Evolutionary conservation across 2,888 invertebrate genomes (phyloP).

Genomic region (Patella depressa): DNA sequence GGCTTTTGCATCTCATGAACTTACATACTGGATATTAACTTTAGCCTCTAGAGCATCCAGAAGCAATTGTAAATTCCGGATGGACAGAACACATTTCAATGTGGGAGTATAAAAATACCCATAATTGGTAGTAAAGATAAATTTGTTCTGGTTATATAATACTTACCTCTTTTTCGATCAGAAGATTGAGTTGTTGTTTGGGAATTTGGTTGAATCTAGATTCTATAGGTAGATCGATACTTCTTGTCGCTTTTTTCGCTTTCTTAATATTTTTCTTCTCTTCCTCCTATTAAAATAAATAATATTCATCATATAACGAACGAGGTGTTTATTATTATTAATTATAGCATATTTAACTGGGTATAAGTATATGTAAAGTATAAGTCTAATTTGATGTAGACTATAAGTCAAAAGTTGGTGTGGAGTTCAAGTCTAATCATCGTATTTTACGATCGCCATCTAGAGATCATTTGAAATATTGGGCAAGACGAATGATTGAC

Average conservation of each 20-base stretch:
- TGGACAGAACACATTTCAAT: no score
- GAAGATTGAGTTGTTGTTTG: slow-evolving; percentile 80
- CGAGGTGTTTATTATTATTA: slow-evolving; percentile 24
- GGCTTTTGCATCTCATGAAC: no score
- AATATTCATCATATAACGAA: slow-evolving; percentile 17
- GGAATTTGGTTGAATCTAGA: slow-evolving; percentile 81
- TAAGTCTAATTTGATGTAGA: neutral
- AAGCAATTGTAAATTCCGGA: no score
- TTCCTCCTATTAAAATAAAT: slow-evolving; percentile 20
- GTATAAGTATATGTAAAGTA: neutral
- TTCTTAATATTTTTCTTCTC: slow-evolving; percentile 75
- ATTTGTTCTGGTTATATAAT: neutral
- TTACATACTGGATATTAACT: no score
- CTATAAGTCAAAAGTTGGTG: neutral
- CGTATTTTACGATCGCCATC: slow-evolving; percentile 38
- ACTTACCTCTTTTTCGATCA: slow-evolving; percentile 84
- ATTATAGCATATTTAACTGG: neutral
- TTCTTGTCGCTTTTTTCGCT: slow-evolving; percentile 82
- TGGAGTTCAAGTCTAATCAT: slow-evolving; percentile 11
- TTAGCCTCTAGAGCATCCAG: no score
- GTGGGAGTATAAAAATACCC: no score
- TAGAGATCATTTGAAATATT: slow-evolving; percentile 14
- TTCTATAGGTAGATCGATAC: slow-evolving; percentile 88
- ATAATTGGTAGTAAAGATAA: no score
- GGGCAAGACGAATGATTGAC: neutral